These are phyloP conservation scores for Tetranychus piercei DNA, from an alignment of 2,888 invertebrate genomes.

Conservation along the genomic window DNA sequence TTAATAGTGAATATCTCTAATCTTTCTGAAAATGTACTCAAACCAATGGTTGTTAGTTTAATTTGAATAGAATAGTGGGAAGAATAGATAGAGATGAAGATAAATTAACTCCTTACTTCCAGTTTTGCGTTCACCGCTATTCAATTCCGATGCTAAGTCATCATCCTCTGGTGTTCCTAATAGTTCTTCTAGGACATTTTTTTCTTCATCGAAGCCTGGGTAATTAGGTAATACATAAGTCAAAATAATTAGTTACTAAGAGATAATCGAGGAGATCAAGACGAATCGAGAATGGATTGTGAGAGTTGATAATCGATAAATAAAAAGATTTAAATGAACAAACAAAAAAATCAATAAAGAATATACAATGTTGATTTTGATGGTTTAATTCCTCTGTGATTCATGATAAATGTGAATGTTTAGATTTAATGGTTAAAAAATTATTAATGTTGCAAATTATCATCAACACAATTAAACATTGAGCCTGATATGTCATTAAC, in stretches of 20 bases:
- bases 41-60: not conserved
- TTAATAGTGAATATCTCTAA: not conserved
- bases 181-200: conserved; percentile 27
- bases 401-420: not conserved
- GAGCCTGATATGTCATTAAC: not conserved
- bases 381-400: too few relatives aligned
- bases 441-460: not conserved
- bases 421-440: not conserved
- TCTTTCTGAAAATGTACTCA: not conserved
- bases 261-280: not conserved
- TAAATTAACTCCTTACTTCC: conserved; percentile 18
- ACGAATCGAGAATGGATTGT: not conserved
- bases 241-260: not conserved
- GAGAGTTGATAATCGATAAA: not conserved
- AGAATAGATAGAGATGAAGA: not conserved
- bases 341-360: too few relatives aligned
- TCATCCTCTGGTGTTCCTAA: conserved; percentile 28
- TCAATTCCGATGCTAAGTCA: conserved; percentile 27
- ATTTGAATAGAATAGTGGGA: not conserved
- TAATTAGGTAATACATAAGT: not conserved
- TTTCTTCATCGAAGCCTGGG: conserved; percentile 18
- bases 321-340: not conserved
- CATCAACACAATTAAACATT: not conserved
- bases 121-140: conserved; percentile 25
- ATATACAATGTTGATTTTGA: too few relatives aligned